phyloP scores from a whole-genome alignment of 2,888 invertebrate genomes.

The Loripinus fragilis region DNA sequence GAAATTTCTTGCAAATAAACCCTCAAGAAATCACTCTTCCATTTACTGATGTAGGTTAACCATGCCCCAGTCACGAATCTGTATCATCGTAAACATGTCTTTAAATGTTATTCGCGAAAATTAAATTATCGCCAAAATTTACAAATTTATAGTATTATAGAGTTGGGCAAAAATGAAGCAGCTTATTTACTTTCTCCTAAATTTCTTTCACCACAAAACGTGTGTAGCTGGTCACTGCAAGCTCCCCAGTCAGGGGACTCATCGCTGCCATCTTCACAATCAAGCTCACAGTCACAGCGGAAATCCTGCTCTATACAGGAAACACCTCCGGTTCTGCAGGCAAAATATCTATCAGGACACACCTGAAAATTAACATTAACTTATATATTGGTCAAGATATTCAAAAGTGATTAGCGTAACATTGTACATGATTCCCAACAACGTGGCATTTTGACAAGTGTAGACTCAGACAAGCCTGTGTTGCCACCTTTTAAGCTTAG shows the following conservation, averaged over 20 bases:
- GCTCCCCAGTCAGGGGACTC: conserved; percentile 50
- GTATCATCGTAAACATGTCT: too few species aligned
- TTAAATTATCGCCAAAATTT: too few species aligned
- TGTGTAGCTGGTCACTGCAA: conserved; percentile 28
- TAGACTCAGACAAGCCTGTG: neutral
- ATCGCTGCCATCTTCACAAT: conserved; percentile 64
- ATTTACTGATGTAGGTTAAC: too few species aligned
- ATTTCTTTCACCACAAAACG: conserved; percentile 4
- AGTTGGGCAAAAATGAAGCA: neutral
- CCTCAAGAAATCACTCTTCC: too few species aligned
- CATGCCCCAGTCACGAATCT: too few species aligned
- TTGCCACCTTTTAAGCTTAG: too few species aligned
- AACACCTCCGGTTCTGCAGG: conserved; percentile 53
- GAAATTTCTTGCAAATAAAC: too few species aligned
- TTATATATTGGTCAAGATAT: neutral
- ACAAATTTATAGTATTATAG: too few species aligned
- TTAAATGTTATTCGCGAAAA: too few species aligned
- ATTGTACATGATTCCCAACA: neutral
- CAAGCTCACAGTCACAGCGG: conserved; percentile 53
- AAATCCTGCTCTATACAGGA: conserved; percentile 55
- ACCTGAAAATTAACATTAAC: conserved; percentile 27
- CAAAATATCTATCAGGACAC: conserved; percentile 60
- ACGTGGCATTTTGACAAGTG: neutral
- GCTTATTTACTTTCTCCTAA: neutral
- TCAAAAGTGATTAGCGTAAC: neutral